phyloP scores from a whole-genome alignment of 2,797 vertebrate genomes.

The Rhodeus uyekii region DNA sequence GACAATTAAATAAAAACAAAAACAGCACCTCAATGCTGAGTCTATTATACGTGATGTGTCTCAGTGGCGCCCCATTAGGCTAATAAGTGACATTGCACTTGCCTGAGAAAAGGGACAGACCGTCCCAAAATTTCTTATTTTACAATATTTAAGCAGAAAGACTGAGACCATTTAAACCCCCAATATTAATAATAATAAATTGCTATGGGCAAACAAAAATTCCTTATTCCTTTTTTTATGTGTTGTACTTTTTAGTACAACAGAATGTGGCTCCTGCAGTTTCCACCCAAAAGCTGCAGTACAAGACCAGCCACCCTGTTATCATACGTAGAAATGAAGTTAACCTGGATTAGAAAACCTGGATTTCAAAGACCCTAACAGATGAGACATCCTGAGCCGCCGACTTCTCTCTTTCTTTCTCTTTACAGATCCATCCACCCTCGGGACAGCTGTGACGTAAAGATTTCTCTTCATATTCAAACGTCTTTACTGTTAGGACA shows the following conservation, averaged over 20 bases:
- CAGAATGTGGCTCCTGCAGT: constrained; percentile 54
- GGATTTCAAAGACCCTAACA: constrained; percentile 67
- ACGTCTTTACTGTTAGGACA: constrained; percentile 58
- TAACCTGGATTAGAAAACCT: constrained; percentile 83
- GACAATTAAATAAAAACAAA: background rate
- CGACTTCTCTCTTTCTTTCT: background rate
- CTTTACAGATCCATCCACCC: constrained; percentile 7
- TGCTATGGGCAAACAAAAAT: constrained; percentile 25
- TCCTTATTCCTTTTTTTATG: constrained; percentile 25
- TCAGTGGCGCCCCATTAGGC: constrained; percentile 17
- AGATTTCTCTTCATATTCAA: constrained; percentile 46
- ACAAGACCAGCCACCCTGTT: constrained; percentile 74
- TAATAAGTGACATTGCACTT: constrained; percentile 22
- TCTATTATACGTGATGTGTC: background rate
- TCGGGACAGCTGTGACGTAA: constrained; percentile 55
- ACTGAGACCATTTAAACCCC: background rate
- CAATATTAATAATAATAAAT: constrained; percentile 40
- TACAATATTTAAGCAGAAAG: background rate
- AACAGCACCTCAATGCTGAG: background rate
- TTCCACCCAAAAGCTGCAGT: background rate
- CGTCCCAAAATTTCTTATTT: background rate
- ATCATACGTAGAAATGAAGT: constrained; percentile 78
- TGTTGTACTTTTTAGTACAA: constrained; percentile 34
- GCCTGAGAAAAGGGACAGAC: constrained; percentile 23
- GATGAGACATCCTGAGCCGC: constrained; percentile 30